phyloP scores from a whole-genome alignment of 53 echinoderm and acorn worm species.

The Zoroaster sp. region DNA sequence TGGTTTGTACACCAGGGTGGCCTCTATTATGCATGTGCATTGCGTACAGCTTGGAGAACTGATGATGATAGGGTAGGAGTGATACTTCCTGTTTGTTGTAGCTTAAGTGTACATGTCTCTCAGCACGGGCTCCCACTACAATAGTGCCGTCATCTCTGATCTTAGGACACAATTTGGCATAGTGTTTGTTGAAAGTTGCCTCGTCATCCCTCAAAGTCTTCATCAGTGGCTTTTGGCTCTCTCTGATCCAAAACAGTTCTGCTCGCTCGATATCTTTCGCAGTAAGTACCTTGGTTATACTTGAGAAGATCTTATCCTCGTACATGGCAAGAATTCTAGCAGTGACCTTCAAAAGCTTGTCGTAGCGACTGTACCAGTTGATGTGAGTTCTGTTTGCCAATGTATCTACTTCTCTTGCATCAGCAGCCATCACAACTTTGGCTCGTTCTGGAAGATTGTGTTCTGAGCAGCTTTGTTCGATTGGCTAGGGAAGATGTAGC shows the following conservation, averaged over 20 bases:
- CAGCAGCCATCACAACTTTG: neutral
- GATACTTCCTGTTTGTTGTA: conserved; percentile 43
- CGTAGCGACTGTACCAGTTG: neutral
- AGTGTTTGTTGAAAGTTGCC: neutral
- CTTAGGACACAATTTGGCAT: neutral
- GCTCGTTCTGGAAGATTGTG: neutral
- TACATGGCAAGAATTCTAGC: neutral
- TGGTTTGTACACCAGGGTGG: conserved; percentile 13
- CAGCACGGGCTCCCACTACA: conserved; percentile 36
- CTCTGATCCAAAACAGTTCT: neutral
- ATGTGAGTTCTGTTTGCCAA: neutral
- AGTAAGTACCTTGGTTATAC: neutral
- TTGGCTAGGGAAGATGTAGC: conserved; percentile 30
- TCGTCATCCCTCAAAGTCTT: neutral
- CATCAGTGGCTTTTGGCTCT: neutral
- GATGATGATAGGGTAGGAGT: conserved; percentile 24
- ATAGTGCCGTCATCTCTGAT: conserved; percentile 51
- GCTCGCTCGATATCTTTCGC: neutral
- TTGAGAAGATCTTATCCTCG: neutral
- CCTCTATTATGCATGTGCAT: conserved; percentile 9
- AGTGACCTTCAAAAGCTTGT: neutral
- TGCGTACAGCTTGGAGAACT: conserved; percentile 41
- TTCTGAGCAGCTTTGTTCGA: conserved; percentile 31
- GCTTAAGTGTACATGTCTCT: conserved; percentile 44
- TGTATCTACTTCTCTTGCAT: neutral